phyloP scores from a whole-genome alignment of 2,888 invertebrate species.

The Elmis aenea region DNA sequence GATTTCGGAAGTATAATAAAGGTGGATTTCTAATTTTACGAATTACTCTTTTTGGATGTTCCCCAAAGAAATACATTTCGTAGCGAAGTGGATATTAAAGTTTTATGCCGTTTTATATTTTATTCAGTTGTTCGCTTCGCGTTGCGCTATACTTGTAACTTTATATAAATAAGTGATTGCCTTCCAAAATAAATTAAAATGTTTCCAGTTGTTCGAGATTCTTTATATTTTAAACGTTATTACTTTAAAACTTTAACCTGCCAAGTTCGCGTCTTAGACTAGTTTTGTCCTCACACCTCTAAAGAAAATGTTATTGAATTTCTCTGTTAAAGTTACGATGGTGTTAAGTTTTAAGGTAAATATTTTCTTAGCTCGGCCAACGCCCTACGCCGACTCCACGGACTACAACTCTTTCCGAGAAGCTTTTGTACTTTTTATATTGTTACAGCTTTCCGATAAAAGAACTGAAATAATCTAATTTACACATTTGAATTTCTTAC shows the following conservation, averaged over 20 bases:
- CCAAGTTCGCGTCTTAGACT: not conserved
- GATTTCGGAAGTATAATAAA: conserved; percentile 35
- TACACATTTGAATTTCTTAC: conserved; percentile 46
- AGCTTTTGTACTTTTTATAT: conserved; percentile 41
- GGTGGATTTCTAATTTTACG: conserved; percentile 35
- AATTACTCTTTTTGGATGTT: conserved; percentile 31
- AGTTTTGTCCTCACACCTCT: conserved; percentile 9
- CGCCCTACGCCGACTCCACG: conserved; percentile 20
- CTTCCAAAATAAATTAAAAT: conserved; percentile 32
- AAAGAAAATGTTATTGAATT: conserved; percentile 32
- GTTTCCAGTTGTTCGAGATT: conserved; percentile 14
- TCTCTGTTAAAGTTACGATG: conserved; percentile 26
- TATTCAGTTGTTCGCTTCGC: conserved; percentile 29
- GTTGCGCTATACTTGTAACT: conserved; percentile 31
- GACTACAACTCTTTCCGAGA: conserved; percentile 35
- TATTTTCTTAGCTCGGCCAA: conserved; percentile 29
- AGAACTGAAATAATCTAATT: conserved; percentile 46
- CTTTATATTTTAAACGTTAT: conserved; percentile 5
- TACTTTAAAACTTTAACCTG: conserved; percentile 1
- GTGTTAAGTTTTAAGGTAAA: conserved; percentile 37
- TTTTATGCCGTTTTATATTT: conserved; percentile 37
- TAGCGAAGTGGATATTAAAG: conserved; percentile 33
- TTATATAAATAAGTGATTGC: conserved; percentile 35
- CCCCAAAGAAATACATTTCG: conserved; percentile 26
- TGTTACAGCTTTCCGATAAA: conserved; percentile 43